A percentile compares a stretch with the other conserved stretches of the same genome.
Evolutionary conservation across 2,113 vertebrate genomes (phyloP).

Genomic region (Lasiurus borealis): DNA sequence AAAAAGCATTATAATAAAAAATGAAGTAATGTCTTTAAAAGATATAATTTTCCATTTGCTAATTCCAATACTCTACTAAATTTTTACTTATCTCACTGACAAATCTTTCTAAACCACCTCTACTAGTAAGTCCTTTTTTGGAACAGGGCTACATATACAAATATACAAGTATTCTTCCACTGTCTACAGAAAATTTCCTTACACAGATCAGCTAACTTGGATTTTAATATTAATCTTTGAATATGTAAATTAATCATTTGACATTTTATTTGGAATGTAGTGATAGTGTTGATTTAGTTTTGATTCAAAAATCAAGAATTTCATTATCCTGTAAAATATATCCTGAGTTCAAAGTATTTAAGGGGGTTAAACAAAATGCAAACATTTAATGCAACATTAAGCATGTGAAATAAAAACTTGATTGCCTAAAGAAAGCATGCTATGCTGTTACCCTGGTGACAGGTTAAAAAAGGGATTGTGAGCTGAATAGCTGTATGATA

Average conservation of each 20-base stretch:
- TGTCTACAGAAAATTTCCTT: constrained; percentile 69
- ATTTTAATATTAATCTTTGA: constrained; percentile 83
- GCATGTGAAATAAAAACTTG: constrained; percentile 90
- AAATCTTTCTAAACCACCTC: constrained; percentile 51
- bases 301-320: constrained; percentile 84
- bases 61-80: constrained; percentile 42
- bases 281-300: constrained; percentile 80
- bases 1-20: constrained; percentile 70
- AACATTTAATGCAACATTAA: constrained; percentile 91
- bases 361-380: constrained; percentile 89
- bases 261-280: constrained; percentile 82
- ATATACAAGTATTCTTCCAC: constrained; percentile 75
- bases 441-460: constrained; percentile 91
- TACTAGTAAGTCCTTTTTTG: constrained; percentile 16
- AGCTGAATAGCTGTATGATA: constrained; percentile 92
- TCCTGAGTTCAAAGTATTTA: constrained; percentile 86
- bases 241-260: constrained; percentile 82
- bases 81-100: constrained; percentile 50
- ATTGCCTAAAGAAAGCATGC: constrained; percentile 90
- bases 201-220: constrained; percentile 71
- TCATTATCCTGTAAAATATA: constrained; percentile 85
- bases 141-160: constrained; percentile 53
- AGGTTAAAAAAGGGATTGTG: constrained; percentile 91
- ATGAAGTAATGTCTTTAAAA: constrained; percentile 69
- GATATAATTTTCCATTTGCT: constrained; percentile 59